A percentile compares a stretch with the other conserved stretches of the same genome.
These are phyloP conservation scores for Pelmatolapia mariae DNA, from an alignment of 2,113 vertebrate species.

Conservation along the genomic window DNA sequence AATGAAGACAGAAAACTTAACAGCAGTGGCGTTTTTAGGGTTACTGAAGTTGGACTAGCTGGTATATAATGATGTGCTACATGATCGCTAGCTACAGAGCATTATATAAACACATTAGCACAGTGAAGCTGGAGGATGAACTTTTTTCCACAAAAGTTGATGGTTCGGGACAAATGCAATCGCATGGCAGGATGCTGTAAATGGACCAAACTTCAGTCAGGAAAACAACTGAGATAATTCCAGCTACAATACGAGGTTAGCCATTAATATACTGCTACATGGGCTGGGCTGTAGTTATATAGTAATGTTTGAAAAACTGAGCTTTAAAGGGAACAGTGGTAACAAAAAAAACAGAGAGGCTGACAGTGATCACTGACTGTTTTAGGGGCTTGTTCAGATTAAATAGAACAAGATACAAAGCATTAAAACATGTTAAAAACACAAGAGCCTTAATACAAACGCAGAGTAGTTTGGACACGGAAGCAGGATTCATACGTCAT, in stretches of 20 bases:
- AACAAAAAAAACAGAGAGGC: not conserved
- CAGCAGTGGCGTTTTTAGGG: not conserved
- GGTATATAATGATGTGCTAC: not conserved
- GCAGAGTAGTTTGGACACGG: not conserved
- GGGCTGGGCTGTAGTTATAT: not conserved
- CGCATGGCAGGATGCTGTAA: not conserved
- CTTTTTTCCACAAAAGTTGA: not conserved
- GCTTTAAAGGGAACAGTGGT: not conserved
- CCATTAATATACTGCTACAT: not conserved
- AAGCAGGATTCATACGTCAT: fast-evolving
- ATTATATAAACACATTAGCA: not conserved
- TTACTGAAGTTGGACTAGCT: not conserved
- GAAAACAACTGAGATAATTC: not conserved
- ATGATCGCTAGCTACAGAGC: not conserved
- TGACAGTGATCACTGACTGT: fast-evolving
- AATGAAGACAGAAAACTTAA: fast-evolving
- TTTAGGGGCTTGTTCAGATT: not conserved
- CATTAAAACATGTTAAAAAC: not conserved
- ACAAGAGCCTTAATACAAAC: not conserved
- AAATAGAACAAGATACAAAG: not conserved
- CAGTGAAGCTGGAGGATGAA: not conserved
- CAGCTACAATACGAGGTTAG: not conserved
- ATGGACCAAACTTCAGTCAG: fast-evolving
- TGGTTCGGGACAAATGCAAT: fast-evolving
- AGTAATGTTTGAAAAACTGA: not conserved